Evolutionary conservation across 2,113 vertebrate genomes (phyloP).

Genomic region (Otis tarda): DNA sequence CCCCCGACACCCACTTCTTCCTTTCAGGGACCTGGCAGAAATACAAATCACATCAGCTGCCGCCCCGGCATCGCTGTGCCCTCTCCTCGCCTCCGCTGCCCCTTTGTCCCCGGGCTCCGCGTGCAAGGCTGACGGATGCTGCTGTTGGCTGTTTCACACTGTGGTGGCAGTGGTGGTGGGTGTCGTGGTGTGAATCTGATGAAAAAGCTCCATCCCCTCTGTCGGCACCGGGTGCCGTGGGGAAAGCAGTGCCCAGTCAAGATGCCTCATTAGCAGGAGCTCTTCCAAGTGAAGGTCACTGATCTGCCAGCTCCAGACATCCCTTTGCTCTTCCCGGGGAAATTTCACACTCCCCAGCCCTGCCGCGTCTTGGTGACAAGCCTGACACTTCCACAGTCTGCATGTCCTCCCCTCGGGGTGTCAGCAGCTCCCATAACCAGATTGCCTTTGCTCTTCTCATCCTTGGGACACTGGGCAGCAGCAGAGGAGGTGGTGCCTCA

Average conservation of each 20-base stretch:
- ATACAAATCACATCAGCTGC: not conserved
- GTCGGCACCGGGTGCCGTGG: accelerated
- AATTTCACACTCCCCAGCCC: not conserved
- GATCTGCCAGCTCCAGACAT: not conserved
- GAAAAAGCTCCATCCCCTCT: not conserved
- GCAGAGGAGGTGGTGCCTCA: not conserved
- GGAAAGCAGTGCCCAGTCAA: not conserved
- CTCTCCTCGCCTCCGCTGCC: accelerated
- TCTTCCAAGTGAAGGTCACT: not conserved
- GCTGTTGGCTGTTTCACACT: accelerated
- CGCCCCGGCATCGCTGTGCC: accelerated
- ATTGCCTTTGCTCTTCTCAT: not conserved
- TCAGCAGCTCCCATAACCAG: not conserved
- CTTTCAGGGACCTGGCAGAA: not conserved
- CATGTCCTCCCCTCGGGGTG: accelerated
- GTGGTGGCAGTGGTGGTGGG: accelerated
- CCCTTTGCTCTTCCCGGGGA: not conserved
- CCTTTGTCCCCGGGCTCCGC: accelerated
- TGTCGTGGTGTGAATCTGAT: accelerated
- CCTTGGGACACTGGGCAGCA: not conserved
- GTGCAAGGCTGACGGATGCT: not conserved
- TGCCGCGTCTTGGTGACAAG: not conserved
- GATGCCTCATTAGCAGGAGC: not conserved
- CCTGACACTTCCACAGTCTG: not conserved
- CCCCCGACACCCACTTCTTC: not conserved